phyloP scores from a whole-genome alignment of 2,797 vertebrate species.

The Galagoides demidoff region DNA sequence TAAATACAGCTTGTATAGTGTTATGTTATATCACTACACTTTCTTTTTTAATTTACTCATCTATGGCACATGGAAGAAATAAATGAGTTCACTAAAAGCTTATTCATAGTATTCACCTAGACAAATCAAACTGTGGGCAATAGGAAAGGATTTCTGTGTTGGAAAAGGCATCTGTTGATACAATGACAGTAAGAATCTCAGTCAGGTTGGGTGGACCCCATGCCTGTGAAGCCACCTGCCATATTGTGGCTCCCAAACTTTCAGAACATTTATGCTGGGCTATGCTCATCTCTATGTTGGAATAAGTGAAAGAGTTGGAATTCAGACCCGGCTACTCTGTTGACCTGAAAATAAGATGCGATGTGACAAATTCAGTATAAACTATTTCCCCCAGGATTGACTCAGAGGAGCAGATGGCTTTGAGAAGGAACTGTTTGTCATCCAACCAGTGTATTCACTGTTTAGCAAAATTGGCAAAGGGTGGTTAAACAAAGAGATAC shows the following conservation, averaged over 20 bases:
- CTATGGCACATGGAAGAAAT: conserved; percentile 7
- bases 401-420: conserved; percentile 73
- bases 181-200: not conserved
- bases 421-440: conserved; percentile 59
- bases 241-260: not conserved
- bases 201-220: not conserved
- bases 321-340: conserved; percentile 19
- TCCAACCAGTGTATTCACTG: conserved; percentile 42
- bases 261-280: not conserved
- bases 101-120: not conserved
- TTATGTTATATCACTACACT: not conserved
- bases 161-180: not conserved
- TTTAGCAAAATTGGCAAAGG: conserved; percentile 63
- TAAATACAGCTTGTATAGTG: not conserved
- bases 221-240: not conserved
- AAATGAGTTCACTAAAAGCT: not conserved
- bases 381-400: conserved; percentile 67
- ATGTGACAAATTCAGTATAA: conserved; percentile 73
- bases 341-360: conserved; percentile 69
- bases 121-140: not conserved
- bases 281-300: not conserved
- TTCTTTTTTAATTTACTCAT: not conserved
- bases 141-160: not conserved
- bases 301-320: conserved; percentile 35
- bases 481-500: conserved; percentile 33